Base-by-base conservation (phyloP, 2,797 vertebrate genomes). In the Pampus argenteus region DNA sequence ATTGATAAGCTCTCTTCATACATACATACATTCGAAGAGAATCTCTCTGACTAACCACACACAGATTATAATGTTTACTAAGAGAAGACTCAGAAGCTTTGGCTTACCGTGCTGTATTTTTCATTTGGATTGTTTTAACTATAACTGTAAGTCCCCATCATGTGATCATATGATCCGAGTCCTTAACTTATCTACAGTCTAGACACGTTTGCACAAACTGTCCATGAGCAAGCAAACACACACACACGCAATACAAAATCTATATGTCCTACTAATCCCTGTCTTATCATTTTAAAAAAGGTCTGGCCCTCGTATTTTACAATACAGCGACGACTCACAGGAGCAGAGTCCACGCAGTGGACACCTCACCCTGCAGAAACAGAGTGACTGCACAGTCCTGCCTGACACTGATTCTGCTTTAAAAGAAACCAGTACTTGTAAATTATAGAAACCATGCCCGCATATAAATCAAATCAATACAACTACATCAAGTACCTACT, bases 201-300 rank as follows among this genome's bases (percentile, higher is more conserved):
- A 3, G 2, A 49, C 52, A 28, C 9, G 8, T 51, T 26, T 56
- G 52, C 36, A 71, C 23, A 0, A 5, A 22, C 34, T 13, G 34
- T 36, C 3, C 42, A 31, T 54, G 11, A 50, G 31, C 28, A 47
- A 17, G 67, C 6, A 20, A 44, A 55, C 26, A n/a, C 31, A 51
- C 52, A 68, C 4, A 66, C n/a, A n/a, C n/a, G n/a, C n/a, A 25
- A 66, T 22, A 51, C 3, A 55, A 91, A 92, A 93, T 93, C 89
- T 88, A 93, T 93, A 94, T 94, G 95, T 94, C 93, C 87, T 67
- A 79, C 83, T 90, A 84, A 87, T 93, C 88, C 80, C 82, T 91
- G 91, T 92, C 86, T 89, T 94, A 92, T 89, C 92, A 92, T 79
- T 94, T 86, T 74, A 88, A 94, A 91, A 91, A 84, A 55, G 87